Evolutionary conservation across 1,140 invertebrate genomes (phyloP).

Genomic region (Lerema accius): DNA sequence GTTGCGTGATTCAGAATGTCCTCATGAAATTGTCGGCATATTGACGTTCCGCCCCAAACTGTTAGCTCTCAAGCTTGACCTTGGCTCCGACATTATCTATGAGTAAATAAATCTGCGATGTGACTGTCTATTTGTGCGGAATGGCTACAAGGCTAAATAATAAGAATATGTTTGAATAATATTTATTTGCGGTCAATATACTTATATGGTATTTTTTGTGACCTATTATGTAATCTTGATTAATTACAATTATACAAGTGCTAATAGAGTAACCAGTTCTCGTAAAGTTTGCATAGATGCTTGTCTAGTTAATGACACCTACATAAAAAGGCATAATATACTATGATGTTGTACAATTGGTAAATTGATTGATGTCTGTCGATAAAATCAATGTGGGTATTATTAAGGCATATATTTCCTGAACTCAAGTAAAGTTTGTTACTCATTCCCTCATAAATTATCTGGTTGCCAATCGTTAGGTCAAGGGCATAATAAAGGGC

Average conservation of each 20-base stretch:
- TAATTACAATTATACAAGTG: constrained; percentile 17
- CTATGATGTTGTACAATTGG: too few relatives aligned
- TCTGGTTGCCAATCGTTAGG: too few relatives aligned
- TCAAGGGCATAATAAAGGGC: too few relatives aligned
- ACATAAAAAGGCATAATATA: too few relatives aligned
- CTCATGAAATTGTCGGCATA: constrained; percentile 14
- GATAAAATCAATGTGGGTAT: too few relatives aligned
- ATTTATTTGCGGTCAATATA: constrained; percentile 3
- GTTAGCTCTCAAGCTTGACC: constrained; percentile 26
- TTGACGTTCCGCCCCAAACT: constrained; percentile 12
- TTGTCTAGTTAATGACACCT: not conserved
- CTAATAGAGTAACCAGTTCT: constrained; percentile 25
- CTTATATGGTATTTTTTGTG: constrained; percentile 14
- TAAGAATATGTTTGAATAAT: constrained; percentile 7
- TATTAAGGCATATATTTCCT: too few relatives aligned
- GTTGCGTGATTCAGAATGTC: constrained; percentile 24
- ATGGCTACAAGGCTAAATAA: constrained; percentile 21
- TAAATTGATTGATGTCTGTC: too few relatives aligned
- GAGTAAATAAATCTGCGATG: constrained; percentile 15
- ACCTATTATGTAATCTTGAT: constrained; percentile 21
- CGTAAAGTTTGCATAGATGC: not conserved
- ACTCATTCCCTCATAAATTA: too few relatives aligned
- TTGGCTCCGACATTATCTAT: constrained; percentile 29
- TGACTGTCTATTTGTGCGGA: constrained; percentile 5
- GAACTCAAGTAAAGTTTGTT: too few relatives aligned